Evolutionary conservation across 1,140 invertebrate genomes (phyloP).

Genomic region (Bombus sylvicola): DNA sequence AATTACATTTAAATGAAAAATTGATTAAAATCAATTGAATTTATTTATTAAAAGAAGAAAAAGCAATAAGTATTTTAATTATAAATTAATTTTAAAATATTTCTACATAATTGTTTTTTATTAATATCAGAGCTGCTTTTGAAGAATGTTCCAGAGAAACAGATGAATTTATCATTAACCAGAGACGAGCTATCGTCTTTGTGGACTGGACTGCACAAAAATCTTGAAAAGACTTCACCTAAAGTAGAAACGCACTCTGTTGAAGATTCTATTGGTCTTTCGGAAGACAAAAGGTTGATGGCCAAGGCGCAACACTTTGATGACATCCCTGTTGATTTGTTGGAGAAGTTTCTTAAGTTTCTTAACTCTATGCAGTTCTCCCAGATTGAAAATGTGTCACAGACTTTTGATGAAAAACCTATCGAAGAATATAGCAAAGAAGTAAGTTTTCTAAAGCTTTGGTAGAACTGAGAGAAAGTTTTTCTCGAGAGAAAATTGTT

Average conservation of each 20-base stretch:
- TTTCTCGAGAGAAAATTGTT: neutral
- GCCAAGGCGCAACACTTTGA: neutral
- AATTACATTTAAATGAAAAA: neutral
- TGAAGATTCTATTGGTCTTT: neutral
- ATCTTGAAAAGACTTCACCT: neutral
- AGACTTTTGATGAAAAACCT: neutral
- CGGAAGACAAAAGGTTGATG: neutral
- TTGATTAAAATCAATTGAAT: neutral
- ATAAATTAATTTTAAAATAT: neutral
- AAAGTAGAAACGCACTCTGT: neutral
- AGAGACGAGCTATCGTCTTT: neutral
- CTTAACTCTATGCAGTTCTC: neutral
- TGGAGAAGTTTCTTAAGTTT: slow-evolving; percentile 20
- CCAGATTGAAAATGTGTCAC: neutral
- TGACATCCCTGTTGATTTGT: neutral
- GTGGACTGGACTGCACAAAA: neutral
- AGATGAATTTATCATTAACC: neutral
- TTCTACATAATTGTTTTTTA: neutral
- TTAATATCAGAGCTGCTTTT: neutral
- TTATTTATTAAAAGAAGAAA: neutral
- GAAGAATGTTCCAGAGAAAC: slow-evolving; percentile 14
- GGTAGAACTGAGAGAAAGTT: neutral
- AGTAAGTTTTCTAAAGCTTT: neutral
- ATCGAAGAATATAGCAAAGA: neutral
- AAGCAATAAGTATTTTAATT: neutral